Conservation (phyloP, 2,888 invertebrate species). For the Hyposoter dolosus region DNA sequence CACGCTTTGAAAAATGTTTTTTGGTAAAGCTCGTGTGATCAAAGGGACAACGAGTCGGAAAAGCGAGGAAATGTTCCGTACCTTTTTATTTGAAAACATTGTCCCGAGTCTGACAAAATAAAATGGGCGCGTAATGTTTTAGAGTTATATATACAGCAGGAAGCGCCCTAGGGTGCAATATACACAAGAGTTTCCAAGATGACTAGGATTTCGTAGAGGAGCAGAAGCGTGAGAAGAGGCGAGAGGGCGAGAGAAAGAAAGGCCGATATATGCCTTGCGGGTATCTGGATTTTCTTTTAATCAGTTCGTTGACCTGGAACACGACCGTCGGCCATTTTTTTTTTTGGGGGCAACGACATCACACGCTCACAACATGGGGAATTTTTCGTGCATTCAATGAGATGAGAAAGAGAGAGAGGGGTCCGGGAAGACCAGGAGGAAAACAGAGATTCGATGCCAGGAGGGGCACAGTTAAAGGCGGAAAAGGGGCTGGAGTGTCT, state of each 20-base stretch:
- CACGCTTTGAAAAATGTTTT: neutral
- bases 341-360: conserved; percentile 67
- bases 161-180: conserved; percentile 31
- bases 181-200: conserved; percentile 55
- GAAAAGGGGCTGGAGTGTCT: conserved; percentile 59
- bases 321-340: conserved; percentile 63
- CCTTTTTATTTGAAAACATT: neutral
- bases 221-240: conserved; percentile 4
- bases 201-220: conserved; percentile 39
- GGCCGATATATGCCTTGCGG: conserved; percentile 55
- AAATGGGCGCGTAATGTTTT: conserved; percentile 31
- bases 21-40: neutral
- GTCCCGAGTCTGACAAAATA: conserved; percentile 15
- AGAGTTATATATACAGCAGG: neutral
- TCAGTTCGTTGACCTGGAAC: conserved; percentile 71
- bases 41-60: neutral
- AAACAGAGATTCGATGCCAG: conserved; percentile 55
- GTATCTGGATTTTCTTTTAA: conserved; percentile 71
- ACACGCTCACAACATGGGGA: conserved; percentile 26
- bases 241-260: neutral
- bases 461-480: conserved; percentile 61
- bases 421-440: neutral
- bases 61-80: neutral
- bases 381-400: conserved; percentile 47
- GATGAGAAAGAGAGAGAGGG: conserved; percentile 36